Evolutionary conservation across 2,888 invertebrate species (phyloP), one percentile per base, ranked within the genome.

Genomic region (Tenthredo amoena): DNA sequence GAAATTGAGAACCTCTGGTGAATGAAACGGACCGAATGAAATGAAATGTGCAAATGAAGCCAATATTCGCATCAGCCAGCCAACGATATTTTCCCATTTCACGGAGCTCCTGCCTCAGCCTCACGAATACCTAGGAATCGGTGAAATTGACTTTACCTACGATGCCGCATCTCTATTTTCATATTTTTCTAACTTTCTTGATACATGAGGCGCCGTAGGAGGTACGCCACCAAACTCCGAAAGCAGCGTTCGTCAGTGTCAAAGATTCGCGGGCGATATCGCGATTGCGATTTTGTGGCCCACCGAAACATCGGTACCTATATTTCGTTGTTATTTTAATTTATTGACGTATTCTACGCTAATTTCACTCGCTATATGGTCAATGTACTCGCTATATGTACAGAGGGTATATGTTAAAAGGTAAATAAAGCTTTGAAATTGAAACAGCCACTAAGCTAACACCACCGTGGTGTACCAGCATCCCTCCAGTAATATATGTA

Each of bases 21-120:
- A 84, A 81, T 72, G 84, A 84, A 84, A 84, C 76, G 84, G 76
- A 84, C 72, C 76, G 76, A 76, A 84, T 74, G 72, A 93, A 92
- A 92, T 91, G 92, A 92, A 92, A 92, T 92, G 92, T 92, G 91
- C 91, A 93, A 93, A 93, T 92, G 92, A 93, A 91, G 93, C 93
- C 93, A 93, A 93, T 93, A 92, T 92, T 88, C 91, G 90, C 89
- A 87, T 87, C 87, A 88, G 84, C 87, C 90, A 88, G 87, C 89
- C 91, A 91, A 91, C 89, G 91, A 90, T 90, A 91, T 92, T 92
- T 91, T 88, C 88, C 87, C 77, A 74, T 86, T 84, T 84, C 83
- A 85, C 68, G 83, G 71, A 55, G 72, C 82, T 85, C 34, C 84
- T 74, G 77, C 68, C 71, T 85, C 77, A 81, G 72, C 62, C 50